phyloP scores from a whole-genome alignment of 2,113 vertebrate species.

The Tychaedon coryphoeus region DNA sequence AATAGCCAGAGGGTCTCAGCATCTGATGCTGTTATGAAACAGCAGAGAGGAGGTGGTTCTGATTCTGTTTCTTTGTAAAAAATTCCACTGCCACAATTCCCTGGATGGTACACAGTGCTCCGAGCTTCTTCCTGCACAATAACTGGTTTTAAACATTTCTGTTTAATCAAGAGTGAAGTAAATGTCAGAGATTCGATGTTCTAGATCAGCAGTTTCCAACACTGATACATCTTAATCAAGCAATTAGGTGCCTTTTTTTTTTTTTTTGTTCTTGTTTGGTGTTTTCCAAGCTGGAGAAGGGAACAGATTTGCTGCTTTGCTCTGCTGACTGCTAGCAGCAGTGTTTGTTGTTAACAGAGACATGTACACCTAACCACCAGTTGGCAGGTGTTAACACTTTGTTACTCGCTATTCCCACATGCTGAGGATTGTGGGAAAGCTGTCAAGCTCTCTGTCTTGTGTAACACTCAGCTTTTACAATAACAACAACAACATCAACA shows the following conservation, averaged over 20 bases:
- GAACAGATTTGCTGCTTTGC: slow-evolving; percentile 84
- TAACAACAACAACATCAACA: slow-evolving; percentile 46
- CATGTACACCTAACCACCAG: slow-evolving; percentile 96
- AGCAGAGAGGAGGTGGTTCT: not conserved
- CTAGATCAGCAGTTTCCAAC: slow-evolving; percentile 76
- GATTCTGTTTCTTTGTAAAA: not conserved
- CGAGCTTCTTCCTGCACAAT: not conserved
- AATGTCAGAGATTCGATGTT: slow-evolving; percentile 73
- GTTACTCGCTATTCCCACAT: slow-evolving; percentile 91
- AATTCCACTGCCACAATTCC: not conserved
- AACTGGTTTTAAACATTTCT: slow-evolving; percentile 43
- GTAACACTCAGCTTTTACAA: slow-evolving; percentile 70
- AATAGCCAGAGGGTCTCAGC: not conserved
- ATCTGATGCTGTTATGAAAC: not conserved
- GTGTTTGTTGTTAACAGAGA: slow-evolving; percentile 96
- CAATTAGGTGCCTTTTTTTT: slow-evolving; percentile 74
- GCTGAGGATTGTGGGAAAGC: slow-evolving; percentile 94
- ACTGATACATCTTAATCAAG: slow-evolving; percentile 80
- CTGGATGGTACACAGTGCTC: not conserved
- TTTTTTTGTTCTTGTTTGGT: slow-evolving; percentile 55
- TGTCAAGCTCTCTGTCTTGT: slow-evolving; percentile 92
- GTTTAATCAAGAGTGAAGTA: slow-evolving; percentile 73
- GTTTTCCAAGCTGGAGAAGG: slow-evolving; percentile 70
- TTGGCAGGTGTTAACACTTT: slow-evolving; percentile 95
- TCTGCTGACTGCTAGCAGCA: slow-evolving; percentile 85